A percentile compares a stretch with the other conserved stretches of the same genome.
Evolutionary conservation across 2,797 vertebrate species (phyloP).

Genomic region (Scleropages formosus): DNA sequence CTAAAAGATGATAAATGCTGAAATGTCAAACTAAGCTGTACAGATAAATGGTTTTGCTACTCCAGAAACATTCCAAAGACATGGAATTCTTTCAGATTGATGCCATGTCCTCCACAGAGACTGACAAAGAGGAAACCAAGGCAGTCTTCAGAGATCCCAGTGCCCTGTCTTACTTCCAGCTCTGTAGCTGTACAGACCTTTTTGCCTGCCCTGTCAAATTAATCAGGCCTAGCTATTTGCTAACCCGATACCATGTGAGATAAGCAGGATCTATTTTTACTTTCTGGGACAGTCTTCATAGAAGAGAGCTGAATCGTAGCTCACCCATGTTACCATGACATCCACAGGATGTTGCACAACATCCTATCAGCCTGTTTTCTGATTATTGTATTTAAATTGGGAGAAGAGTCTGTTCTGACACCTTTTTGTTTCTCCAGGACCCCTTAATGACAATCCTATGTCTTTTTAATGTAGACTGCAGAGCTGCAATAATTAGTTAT

Average conservation of each 20-base stretch:
- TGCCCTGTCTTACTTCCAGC: constrained; percentile 14
- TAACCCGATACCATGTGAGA: constrained; percentile 62
- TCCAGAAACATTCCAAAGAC: too few relatives aligned
- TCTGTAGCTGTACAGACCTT: constrained; percentile 24
- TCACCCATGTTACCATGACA: constrained; percentile 17
- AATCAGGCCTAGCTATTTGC: constrained; percentile 45
- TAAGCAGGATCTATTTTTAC: constrained; percentile 68
- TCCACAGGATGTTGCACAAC: not conserved
- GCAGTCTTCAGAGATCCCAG: constrained; percentile 9
- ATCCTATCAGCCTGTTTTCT: not conserved
- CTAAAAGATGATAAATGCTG: constrained; percentile 8
- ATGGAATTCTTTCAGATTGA: not conserved
- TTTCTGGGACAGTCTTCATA: constrained; percentile 58
- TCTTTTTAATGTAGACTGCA: too few relatives aligned
- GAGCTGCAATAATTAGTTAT: too few relatives aligned
- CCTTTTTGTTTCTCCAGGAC: too few relatives aligned
- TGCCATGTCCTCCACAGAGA: not conserved
- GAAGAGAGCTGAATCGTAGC: constrained; percentile 36
- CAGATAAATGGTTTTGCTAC: not conserved
- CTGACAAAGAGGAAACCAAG: not conserved
- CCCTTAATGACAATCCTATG: too few relatives aligned
- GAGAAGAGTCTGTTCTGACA: too few relatives aligned
- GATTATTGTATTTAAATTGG: too few relatives aligned
- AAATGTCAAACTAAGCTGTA: constrained; percentile 6
- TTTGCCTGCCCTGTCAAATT: constrained; percentile 58